These are phyloP conservation scores for Neosilurus hyrtlii DNA, from an alignment of 2,797 vertebrate genomes.

Conservation along the genomic window DNA sequence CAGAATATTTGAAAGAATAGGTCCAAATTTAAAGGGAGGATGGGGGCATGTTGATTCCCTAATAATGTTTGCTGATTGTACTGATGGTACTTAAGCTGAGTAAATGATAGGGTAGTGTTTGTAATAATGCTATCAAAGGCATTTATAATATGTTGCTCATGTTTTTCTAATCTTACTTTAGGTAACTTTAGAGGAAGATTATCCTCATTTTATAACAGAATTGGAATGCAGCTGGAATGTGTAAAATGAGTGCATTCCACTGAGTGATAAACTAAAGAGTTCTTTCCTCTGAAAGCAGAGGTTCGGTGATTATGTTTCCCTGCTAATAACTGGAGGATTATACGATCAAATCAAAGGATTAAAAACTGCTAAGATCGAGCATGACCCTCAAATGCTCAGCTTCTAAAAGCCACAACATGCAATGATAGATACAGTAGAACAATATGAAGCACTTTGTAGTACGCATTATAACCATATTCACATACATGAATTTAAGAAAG, in stretches of 20 bases:
- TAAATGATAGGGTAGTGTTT: neutral
- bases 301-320: neutral
- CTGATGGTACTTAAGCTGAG: neutral
- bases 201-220: neutral
- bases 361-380: neutral
- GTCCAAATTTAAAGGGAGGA: no score
- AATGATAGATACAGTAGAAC: neutral
- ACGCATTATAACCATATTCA: neutral
- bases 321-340: neutral
- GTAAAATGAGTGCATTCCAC: neutral
- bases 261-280: neutral
- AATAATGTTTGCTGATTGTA: conserved; percentile 35
- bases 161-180: conserved; percentile 11
- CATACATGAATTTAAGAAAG: neutral
- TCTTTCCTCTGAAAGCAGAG: neutral
- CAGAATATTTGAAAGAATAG: neutral
- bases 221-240: conserved; percentile 2
- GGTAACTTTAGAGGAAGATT: conserved; percentile 12
- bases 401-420: neutral
- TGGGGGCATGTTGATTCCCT: no score
- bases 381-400: neutral
- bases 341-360: neutral
- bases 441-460: neutral
- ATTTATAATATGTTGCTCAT: conserved; percentile 15
- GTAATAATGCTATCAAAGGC: neutral